Conservation (phyloP, 2,888 invertebrate species). For the Lasioglossum calceatum region DNA sequence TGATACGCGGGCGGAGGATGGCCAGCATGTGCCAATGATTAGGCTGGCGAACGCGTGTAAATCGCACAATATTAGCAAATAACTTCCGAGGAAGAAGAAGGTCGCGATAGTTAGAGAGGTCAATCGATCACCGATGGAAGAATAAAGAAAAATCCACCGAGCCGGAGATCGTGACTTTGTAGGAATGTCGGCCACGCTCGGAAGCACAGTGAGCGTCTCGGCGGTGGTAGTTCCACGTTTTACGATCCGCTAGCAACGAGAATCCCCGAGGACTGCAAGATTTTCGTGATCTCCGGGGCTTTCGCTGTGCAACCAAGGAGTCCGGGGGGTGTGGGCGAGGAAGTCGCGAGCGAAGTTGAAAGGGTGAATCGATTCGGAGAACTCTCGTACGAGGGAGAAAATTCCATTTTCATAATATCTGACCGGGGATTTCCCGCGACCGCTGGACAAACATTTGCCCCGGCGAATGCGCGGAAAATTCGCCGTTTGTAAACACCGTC, state of each 20-base stretch:
- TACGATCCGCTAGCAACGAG: conserved; percentile 4
- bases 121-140: conserved; percentile 56
- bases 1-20: no score
- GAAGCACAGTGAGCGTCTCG: background rate
- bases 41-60: background rate
- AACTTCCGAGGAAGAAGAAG: background rate
- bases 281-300: conserved; percentile 38
- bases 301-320: background rate
- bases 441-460: conserved; percentile 50
- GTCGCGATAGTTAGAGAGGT: background rate
- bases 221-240: background rate
- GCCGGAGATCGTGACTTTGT: background rate
- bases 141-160: conserved; percentile 13
- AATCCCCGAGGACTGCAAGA: conserved; percentile 29
- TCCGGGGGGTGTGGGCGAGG: background rate
- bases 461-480: conserved; percentile 40
- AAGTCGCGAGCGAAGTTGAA: conserved; percentile 18
- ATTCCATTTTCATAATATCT: conserved; percentile 58
- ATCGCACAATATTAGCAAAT: background rate
- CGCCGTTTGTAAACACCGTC: conserved; percentile 39
- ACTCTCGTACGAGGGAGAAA: conserved; percentile 22
- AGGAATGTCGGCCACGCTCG: conserved; percentile 24
- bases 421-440: conserved; percentile 9
- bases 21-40: no score
- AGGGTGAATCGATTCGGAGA: conserved; percentile 26